Evolutionary conservation across 1,140 invertebrate genomes (phyloP).

Genomic region (Wiebesia pumilae): DNA sequence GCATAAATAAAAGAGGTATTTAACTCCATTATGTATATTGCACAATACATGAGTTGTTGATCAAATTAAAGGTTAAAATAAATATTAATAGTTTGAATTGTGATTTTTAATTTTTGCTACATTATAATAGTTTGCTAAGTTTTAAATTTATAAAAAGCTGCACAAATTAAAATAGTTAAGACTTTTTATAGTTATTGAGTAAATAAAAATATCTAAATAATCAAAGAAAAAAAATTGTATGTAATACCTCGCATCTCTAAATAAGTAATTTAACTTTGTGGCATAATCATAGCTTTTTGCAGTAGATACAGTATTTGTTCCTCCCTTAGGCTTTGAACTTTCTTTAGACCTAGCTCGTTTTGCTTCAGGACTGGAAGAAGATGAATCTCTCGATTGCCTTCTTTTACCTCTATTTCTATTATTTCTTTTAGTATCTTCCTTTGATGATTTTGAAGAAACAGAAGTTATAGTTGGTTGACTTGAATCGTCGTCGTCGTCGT

Average conservation of each 20-base stretch:
- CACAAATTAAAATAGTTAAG: not conserved
- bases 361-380: slow-evolving; percentile 71
- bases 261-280: slow-evolving; percentile 95
- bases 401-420: slow-evolving; percentile 66
- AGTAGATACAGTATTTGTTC: slow-evolving; percentile 61
- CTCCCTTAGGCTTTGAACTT: slow-evolving; percentile 58
- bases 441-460: slow-evolving; percentile 79
- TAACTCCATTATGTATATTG: too few relatives aligned
- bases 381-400: slow-evolving; percentile 70
- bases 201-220: too few relatives aligned
- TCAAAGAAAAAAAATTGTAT: slow-evolving; percentile 9
- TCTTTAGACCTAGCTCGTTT: slow-evolving; percentile 77
- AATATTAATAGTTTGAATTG: too few relatives aligned
- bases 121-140: not conserved
- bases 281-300: slow-evolving; percentile 87
- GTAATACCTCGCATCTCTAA: slow-evolving; percentile 87
- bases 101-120: too few relatives aligned
- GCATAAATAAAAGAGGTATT: not conserved
- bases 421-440: slow-evolving; percentile 76
- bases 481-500: slow-evolving; percentile 70
- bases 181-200: not conserved
- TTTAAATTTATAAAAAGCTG: not conserved
- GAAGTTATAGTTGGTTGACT: slow-evolving; percentile 84
- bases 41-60: too few relatives aligned
- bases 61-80: too few relatives aligned